phyloP scores from a whole-genome alignment of 2,888 invertebrate species.

The Zaprionus lineosus region DNA sequence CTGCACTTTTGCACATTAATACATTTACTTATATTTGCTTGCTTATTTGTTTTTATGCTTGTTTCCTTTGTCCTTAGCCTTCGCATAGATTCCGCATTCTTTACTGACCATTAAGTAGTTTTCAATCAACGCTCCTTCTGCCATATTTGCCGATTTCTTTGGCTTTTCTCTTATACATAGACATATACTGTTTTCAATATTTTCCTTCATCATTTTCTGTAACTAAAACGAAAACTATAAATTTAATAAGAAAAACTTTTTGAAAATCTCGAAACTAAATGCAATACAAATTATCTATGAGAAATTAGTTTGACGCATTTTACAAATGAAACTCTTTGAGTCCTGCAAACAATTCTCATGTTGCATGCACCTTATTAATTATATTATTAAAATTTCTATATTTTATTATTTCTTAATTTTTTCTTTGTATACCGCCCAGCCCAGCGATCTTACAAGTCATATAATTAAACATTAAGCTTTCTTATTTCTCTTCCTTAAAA shows the following conservation, averaged over 20 bases:
- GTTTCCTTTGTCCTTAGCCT: conserved; percentile 9
- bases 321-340: conserved; percentile 80
- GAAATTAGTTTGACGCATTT: conserved; percentile 65
- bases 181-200: conserved; percentile 8
- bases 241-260: conserved; percentile 15
- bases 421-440: conserved; percentile 3
- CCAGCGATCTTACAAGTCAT: too few relatives aligned
- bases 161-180: conserved; percentile 14
- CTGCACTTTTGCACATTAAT: conserved; percentile 38
- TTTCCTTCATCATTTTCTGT: too few relatives aligned
- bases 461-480: too few relatives aligned
- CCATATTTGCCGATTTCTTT: conserved; percentile 22
- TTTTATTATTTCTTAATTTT: conserved; percentile 24
- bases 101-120: conserved; percentile 42
- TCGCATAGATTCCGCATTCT: conserved; percentile 16
- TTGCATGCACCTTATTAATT: conserved; percentile 17
- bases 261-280: conserved; percentile 10
- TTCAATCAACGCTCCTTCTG: conserved; percentile 20
- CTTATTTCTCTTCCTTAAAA: too few relatives aligned
- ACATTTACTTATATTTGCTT: conserved; percentile 8
- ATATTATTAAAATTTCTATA: too few relatives aligned
- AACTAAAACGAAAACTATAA: too few relatives aligned
- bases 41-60: conserved; percentile 6
- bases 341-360: conserved; percentile 38
- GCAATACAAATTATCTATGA: conserved; percentile 28